Conservation (phyloP, 2,888 invertebrate genomes). For the Philereme vetulata region DNA sequence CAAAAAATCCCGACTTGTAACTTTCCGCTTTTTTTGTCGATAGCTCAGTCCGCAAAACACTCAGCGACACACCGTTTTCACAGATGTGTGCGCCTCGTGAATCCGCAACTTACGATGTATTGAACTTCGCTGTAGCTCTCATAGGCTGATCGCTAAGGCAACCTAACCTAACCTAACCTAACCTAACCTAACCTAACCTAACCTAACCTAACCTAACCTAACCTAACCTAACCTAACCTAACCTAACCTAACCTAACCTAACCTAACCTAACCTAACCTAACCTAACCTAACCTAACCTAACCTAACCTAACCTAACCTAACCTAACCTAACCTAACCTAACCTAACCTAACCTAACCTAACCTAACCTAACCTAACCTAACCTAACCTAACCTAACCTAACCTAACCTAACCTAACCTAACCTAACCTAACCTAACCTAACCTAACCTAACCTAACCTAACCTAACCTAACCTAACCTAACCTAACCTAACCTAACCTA, state of each 20-base stretch:
- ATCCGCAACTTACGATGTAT: too few species aligned
- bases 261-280: constrained; percentile 33
- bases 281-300: constrained; percentile 31
- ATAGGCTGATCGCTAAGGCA: too few species aligned
- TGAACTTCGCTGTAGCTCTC: too few species aligned
- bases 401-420: constrained; percentile 25
- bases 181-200: constrained; percentile 33
- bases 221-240: constrained; percentile 30
- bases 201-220: constrained; percentile 31
- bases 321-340: constrained; percentile 25
- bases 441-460: constrained; percentile 31
- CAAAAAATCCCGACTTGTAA: too few species aligned
- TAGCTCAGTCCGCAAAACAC: too few species aligned
- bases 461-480: constrained; percentile 30
- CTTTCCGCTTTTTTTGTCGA: too few species aligned
- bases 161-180: constrained; percentile 25
- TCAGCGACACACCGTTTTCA: too few species aligned
- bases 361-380: constrained; percentile 31
- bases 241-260: constrained; percentile 25
- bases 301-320: constrained; percentile 30
- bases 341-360: constrained; percentile 33
- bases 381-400: constrained; percentile 30
- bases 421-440: constrained; percentile 33
- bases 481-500: constrained; percentile 33
- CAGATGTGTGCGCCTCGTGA: too few species aligned